phyloP scores from a whole-genome alignment of 1,140 invertebrate species.

The Caligus rogercresseyi region DNA sequence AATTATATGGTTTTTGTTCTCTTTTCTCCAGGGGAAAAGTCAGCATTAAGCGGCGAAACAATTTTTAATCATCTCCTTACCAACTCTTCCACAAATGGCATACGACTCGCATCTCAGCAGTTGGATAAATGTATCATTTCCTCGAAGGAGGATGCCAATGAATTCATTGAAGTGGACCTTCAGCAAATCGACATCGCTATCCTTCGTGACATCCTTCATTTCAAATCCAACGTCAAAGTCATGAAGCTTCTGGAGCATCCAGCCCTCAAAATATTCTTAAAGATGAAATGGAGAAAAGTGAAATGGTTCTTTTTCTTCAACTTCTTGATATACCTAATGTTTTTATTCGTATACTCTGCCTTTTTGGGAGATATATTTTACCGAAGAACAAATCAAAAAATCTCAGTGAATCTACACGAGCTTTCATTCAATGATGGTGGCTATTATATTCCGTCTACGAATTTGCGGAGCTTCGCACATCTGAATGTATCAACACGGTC shows the following conservation, averaged over 20 bases:
- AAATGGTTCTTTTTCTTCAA: conserved; percentile 9
- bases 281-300: conserved; percentile 11
- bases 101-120: background rate
- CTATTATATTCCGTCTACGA: background rate
- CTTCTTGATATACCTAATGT: conserved; percentile 13
- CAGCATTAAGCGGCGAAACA: background rate
- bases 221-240: background rate
- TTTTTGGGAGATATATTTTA: conserved; percentile 16
- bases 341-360: conserved; percentile 2
- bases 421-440: background rate
- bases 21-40: background rate
- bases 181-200: background rate
- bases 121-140: background rate
- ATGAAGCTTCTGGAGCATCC: conserved; percentile 6
- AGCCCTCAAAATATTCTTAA: background rate
- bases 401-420: background rate
- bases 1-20: background rate
- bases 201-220: conserved; percentile 2
- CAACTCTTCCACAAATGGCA: background rate
- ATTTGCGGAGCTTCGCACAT: background rate
- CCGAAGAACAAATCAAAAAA: background rate
- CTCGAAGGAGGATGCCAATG: background rate
- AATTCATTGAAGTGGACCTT: background rate
- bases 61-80: background rate
- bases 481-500: background rate